Base-by-base conservation (phyloP, 2,113 vertebrate species). In the Piliocolobus tephrosceles region DNA sequence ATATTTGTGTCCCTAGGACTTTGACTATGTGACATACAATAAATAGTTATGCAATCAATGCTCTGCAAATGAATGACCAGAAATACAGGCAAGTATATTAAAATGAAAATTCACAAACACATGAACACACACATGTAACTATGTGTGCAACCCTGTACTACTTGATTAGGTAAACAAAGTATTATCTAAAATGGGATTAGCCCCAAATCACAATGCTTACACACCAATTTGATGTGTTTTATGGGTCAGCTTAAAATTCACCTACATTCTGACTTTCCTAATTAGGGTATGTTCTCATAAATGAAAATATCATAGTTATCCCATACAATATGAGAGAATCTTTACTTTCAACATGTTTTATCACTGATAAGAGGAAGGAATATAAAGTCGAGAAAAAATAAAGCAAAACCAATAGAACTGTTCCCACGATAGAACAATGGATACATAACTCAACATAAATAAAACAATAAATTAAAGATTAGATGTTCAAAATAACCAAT, bases 271-370 rank as follows among this genome's bases (percentile, higher is more conserved):
- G 10, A 90, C 12, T 92, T 86, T 84, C n/a, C 88, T 47, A 88
- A 96, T 88, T 55, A 88, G 45, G 50, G 47, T 43, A 70, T 47
- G 1, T 85, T 91, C 57, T 94, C 38, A 76, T 61, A 88, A 55
- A 90, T 84, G 50, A 92, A 43, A 23, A 25, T 85, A 88, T 86
- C 4, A 86, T 13, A 79, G n/a, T 68, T 89, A 30, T 18, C 52
- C 45, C 83, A 43, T 55, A 68, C 1, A 90, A 91, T 3, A 55
- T n/a, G 1, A 76, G n/a, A 93, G 47, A 66, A 73, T 82, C 8
- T 70, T 81, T 93, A 81, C 22, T 95, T 97, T 93, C 52, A 66
- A 96, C 86, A 20, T 82, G 32, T 92, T 68, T 68, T 82, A 89
- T 91, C 45, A 87, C 7, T 82, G 57, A 91, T 85, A 75, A 0